A percentile compares a stretch with the other conserved stretches of the same genome.
These are phyloP conservation scores for Dusona sp. DNA, from an alignment of 2,888 invertebrate genomes.

Conservation along the genomic window DNA sequence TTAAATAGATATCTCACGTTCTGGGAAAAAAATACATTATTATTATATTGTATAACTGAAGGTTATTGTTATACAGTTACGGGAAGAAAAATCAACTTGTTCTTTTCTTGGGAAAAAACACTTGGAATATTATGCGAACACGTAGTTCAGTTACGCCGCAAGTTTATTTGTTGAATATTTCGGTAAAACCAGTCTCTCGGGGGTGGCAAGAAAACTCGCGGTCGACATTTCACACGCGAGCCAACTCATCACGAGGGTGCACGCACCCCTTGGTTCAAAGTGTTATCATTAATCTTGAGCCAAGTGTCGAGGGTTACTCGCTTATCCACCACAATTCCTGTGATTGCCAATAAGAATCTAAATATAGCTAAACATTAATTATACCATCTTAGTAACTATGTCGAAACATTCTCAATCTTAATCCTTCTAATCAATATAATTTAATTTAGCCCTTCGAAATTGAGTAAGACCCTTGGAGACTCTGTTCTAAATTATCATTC, in stretches of 20 bases:
- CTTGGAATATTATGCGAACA: constrained; percentile 38
- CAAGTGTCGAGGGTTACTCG: constrained; percentile 28
- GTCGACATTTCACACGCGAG: constrained; percentile 52
- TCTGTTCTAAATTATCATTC: neutral
- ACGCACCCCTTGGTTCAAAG: constrained; percentile 52
- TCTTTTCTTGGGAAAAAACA: constrained; percentile 34
- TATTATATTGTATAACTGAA: constrained; percentile 2
- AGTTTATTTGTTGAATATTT: constrained; percentile 36
- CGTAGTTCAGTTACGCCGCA: constrained; percentile 33
- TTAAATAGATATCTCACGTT: constrained; percentile 10
- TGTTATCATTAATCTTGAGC: constrained; percentile 61
- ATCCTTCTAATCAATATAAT: neutral
- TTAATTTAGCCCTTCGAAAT: neutral
- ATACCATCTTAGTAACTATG: neutral
- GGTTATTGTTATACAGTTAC: neutral
- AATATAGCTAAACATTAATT: neutral
- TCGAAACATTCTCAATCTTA: constrained; percentile 2
- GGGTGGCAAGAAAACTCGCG: constrained; percentile 37
- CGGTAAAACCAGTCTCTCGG: constrained; percentile 26
- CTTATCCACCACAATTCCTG: constrained; percentile 30
- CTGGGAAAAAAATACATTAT: neutral
- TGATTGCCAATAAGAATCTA: constrained; percentile 13
- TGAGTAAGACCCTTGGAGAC: neutral
- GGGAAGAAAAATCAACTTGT: neutral
- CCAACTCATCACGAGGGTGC: constrained; percentile 56